Evolutionary conservation across 2,113 vertebrate genomes (phyloP), one percentile per base, ranked within the genome.

Genomic region (Pongo abelii): DNA sequence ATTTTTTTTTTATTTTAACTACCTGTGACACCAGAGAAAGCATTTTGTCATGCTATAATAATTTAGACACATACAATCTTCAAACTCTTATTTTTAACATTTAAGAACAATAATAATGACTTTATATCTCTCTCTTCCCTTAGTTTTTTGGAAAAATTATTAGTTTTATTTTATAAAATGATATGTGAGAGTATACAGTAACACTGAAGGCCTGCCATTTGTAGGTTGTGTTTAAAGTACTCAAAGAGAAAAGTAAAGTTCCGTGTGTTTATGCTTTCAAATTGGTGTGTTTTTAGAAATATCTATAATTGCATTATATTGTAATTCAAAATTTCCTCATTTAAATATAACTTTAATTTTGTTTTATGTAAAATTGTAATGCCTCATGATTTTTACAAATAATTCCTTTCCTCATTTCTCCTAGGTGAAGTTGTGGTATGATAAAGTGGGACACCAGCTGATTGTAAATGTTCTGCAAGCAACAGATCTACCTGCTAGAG

Each of bases 401-500:
- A 20, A 11, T 83, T 43, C 2, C 6, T 85, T 64, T 92, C 59
- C 92, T 30, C 3, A 6, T 95, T 75, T 93, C 8, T 91, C 97
- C 9, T 96, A 99, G 99, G 99, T 99, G 94, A 99, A 99, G 98
- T 98, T 99, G 94, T 99, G 99, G 99, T 99, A 99, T 7, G 99
- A 99, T 98, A 99, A 99, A 99, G 99, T 99, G 91, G 99, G 99
- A 75, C 99, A 99, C 98, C 99, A 99, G 97, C 98, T 99, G 98
- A 99, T 99, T 96, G 99, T 99, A 95, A 99, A 99, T 98, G 99
- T 99, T 97, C 99, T 99, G 80, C 99, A 99, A 99, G 99, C 99
- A 98, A 99, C 99, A 98, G 99, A 99, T 97, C 99, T 99, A 87
- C 99, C 99, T 69, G 11, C 99, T 84, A 99, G 99, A 98, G 98